Base-by-base conservation (phyloP, 2,797 vertebrate genomes). In the Pseudomugil gertrudae region DNA sequence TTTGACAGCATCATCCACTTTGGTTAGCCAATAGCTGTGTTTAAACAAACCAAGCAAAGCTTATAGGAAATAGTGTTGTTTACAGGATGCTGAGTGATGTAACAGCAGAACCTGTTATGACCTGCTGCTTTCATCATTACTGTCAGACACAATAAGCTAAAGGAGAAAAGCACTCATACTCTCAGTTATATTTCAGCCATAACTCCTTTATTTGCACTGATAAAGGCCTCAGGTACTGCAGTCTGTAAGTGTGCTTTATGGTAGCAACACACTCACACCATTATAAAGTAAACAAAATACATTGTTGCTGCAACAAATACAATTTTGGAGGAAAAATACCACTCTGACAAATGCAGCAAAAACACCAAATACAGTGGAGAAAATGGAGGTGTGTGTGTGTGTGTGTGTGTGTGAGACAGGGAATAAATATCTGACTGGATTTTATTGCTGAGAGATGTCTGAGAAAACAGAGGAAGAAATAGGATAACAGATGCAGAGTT, bases 41-140 rank as follows among this genome's bases (percentile, higher is more conserved):
- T 80, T 83, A 77, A 73, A 86, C 63, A 72, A 76, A 74, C 62
- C 63, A 84, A 80, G 77, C 69, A 81, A 68, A 66, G 66, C 76
- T 71, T 72, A 53, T 57, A 77, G 72, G 57, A 84, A 79, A 71
- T 59, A 0, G 71, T 50, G 56, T 52, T 83, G 78, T 85, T 80
- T 84, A 79, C 30, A 56, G 54, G 66, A 81, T 47, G 72, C 48
- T 48, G 80, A 74, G 54, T 47, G 68, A 80, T 62, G 63, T 61
- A 74, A 72, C 65, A 19, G 21, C 10, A 24, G 59, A 65, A 63
- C 65, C 5, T 2, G 81, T 61, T 77, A 61, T 64, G 69, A 78
- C 78, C 73, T 43, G 71, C 23, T 69, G 61, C 72, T 48, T 80
- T 62, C 9, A 48, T 47, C 10, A 2, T 23, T 29, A 76, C 47